A percentile compares a stretch with the other conserved stretches of the same genome.
phyloP scores from a whole-genome alignment of 2,113 vertebrate species.

The Chamaea fasciata region DNA sequence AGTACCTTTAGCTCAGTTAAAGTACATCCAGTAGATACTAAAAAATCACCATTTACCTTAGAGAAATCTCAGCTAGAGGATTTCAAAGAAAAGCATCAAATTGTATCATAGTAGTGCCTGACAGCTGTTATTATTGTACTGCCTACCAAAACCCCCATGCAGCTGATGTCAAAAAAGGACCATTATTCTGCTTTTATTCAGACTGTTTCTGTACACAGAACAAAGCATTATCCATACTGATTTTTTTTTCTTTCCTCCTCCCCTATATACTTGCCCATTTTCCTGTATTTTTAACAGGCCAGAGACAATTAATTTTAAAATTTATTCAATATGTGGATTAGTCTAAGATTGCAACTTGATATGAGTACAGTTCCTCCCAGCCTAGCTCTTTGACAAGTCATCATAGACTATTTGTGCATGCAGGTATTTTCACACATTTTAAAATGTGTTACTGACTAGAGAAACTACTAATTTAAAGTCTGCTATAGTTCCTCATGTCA shows the following conservation, averaged over 20 bases:
- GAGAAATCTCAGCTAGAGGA: neutral
- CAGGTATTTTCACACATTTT: constrained; percentile 29
- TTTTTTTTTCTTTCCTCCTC: neutral
- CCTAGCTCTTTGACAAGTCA: neutral
- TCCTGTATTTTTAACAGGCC: neutral
- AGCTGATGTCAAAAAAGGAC: neutral
- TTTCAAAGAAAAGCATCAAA: constrained; percentile 31
- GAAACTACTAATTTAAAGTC: constrained; percentile 5
- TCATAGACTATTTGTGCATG: neutral
- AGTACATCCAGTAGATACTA: neutral
- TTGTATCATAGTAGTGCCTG: neutral
- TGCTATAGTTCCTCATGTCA: neutral
- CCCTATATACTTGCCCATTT: neutral
- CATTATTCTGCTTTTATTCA: constrained; percentile 15
- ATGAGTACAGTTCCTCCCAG: neutral
- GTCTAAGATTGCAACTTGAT: neutral
- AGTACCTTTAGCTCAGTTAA: neutral
- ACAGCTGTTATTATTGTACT: constrained; percentile 11
- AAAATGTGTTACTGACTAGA: neutral
- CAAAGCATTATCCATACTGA: neutral
- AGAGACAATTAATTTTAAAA: neutral
- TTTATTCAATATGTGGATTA: neutral
- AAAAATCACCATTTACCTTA: neutral
- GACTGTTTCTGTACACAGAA: neutral
- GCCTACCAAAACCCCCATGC: neutral